phyloP scores from a whole-genome alignment of 2,113 vertebrate species.

The Urocitellus parryii region DNA sequence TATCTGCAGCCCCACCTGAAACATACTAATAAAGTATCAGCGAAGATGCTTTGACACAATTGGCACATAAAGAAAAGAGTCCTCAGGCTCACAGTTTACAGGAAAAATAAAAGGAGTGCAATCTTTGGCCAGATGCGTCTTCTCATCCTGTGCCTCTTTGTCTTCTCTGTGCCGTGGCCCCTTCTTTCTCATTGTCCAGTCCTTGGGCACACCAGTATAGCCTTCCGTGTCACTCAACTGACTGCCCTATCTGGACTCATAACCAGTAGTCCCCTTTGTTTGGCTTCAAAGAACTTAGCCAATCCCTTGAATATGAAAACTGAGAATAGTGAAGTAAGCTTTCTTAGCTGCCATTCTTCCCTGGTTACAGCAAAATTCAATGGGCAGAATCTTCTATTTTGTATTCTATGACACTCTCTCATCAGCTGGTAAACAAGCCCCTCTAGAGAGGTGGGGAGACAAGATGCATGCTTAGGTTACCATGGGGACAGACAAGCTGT shows the following conservation, averaged over 20 bases:
- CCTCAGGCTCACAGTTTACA: neutral
- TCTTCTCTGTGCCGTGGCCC: neutral
- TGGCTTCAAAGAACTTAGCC: neutral
- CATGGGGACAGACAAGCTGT: slow-evolving; percentile 83
- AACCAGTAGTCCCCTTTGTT: neutral
- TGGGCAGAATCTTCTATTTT: slow-evolving; percentile 12
- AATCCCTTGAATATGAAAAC: neutral
- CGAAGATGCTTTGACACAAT: neutral
- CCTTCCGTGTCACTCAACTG: neutral
- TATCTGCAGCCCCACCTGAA: accelerated
- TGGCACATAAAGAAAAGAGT: neutral
- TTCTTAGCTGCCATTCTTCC: neutral
- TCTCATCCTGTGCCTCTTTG: neutral
- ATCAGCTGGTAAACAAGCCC: slow-evolving; percentile 58
- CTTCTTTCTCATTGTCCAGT: neutral
- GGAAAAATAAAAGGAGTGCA: neutral
- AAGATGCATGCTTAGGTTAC: slow-evolving; percentile 76
- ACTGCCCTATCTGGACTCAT: neutral
- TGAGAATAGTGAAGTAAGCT: neutral
- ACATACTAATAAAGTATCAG: neutral
- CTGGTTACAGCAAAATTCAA: neutral
- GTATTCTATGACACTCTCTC: slow-evolving; percentile 21
- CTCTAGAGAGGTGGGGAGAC: slow-evolving; percentile 19
- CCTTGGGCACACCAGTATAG: neutral
- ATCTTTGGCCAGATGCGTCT: neutral